Evolutionary conservation across 1,140 invertebrate species (phyloP).

Genomic region (Brachionus paranguensis): DNA sequence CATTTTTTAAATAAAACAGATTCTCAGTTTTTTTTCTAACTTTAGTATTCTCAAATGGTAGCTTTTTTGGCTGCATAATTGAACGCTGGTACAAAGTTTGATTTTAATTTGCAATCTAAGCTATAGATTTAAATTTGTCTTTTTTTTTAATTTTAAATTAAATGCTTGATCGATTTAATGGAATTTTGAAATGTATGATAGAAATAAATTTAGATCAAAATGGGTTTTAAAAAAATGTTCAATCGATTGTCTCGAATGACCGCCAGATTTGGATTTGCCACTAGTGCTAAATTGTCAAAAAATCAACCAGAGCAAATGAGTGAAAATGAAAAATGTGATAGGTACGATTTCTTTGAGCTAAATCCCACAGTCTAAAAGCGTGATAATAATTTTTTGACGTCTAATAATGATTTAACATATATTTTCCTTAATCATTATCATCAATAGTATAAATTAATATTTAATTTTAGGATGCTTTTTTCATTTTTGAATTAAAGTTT

Average conservation of each 20-base stretch:
- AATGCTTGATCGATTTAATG: neutral
- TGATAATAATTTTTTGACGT: neutral
- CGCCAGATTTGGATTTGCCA: neutral
- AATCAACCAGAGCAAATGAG: neutral
- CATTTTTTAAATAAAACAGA: slow-evolving; percentile 11
- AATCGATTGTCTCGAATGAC: neutral
- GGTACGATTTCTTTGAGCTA: neutral
- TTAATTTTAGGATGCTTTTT: neutral
- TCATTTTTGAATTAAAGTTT: neutral
- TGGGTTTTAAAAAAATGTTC: neutral
- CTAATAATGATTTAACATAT: neutral
- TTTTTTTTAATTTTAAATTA: neutral
- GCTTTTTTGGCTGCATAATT: neutral
- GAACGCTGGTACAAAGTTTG: neutral
- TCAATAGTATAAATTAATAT: neutral
- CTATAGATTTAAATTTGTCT: neutral
- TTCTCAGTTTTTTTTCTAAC: neutral
- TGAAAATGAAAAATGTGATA: neutral
- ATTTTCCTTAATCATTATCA: neutral
- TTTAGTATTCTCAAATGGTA: neutral
- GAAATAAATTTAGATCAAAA: neutral
- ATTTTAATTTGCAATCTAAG: neutral
- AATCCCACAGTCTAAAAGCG: neutral
- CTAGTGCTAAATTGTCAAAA: neutral
- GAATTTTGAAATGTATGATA: neutral